A percentile compares a stretch with the other conserved stretches of the same genome.
These are phyloP conservation scores for Coracias cyanogaster DNA, from an alignment of 2,797 vertebrate species.

Conservation along the genomic window DNA sequence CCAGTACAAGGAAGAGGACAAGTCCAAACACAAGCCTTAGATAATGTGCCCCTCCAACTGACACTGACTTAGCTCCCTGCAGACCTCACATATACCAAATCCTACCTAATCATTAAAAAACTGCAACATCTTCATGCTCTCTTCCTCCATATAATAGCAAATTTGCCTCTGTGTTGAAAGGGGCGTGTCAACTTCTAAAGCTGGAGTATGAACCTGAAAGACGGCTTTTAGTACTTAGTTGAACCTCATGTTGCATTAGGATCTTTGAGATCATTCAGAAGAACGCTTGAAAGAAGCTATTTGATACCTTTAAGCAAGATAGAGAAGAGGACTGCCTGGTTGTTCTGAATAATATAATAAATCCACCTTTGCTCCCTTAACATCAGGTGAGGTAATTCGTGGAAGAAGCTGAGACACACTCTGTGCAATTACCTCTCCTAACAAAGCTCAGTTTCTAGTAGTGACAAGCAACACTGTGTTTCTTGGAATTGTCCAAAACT, in stretches of 20 bases:
- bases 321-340: neutral
- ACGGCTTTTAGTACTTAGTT: neutral
- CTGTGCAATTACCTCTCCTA: neutral
- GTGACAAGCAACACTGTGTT: rapidly evolving
- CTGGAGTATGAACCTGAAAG: neutral
- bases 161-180: neutral
- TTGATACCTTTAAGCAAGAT: neutral
- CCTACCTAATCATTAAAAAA: neutral
- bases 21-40: neutral
- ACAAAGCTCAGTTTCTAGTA: neutral
- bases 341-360: neutral
- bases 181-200: neutral
- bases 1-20: neutral
- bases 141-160: neutral
- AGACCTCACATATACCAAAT: neutral
- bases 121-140: neutral
- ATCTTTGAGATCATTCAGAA: neutral
- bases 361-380: neutral
- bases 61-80: neutral
- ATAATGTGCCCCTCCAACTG: neutral
- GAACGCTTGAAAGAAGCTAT: neutral
- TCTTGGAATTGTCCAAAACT: neutral
- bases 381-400: neutral
- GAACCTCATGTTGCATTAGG: rapidly evolving
- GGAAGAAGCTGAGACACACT: neutral